phyloP scores from a whole-genome alignment of 2,797 vertebrate genomes.

The Bovichtus diacanthus region DNA sequence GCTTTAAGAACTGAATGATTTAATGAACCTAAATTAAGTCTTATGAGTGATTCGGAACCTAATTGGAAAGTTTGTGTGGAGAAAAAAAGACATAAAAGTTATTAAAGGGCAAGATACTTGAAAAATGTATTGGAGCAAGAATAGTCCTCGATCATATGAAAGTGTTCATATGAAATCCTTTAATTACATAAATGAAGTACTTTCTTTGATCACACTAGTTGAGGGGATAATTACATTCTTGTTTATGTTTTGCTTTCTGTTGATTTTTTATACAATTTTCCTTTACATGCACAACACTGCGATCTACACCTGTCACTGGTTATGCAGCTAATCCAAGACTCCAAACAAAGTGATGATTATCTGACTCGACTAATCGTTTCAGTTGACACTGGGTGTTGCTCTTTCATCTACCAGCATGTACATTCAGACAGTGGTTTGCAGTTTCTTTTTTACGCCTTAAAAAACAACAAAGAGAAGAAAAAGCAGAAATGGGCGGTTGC shows the following conservation, averaged over 20 bases:
- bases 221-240: background rate
- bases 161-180: too few species aligned
- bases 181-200: background rate
- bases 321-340: background rate
- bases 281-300: background rate
- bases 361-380: background rate
- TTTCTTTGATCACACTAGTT: background rate
- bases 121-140: background rate
- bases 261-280: background rate
- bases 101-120: background rate
- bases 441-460: conserved; percentile 25
- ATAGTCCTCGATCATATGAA: background rate
- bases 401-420: background rate
- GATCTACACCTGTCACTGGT: background rate
- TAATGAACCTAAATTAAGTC: background rate
- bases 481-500: conserved; percentile 43
- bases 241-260: background rate
- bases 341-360: conserved; percentile 6
- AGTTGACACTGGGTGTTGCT: conserved; percentile 23
- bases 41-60: background rate
- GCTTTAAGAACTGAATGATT: background rate
- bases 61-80: background rate
- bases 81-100: background rate
- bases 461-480: background rate
- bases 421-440: background rate